A percentile compares a stretch with the other conserved stretches of the same genome.
Conservation (phyloP, 2,888 invertebrate species). For the Phragmatobia fuliginosa region DNA sequence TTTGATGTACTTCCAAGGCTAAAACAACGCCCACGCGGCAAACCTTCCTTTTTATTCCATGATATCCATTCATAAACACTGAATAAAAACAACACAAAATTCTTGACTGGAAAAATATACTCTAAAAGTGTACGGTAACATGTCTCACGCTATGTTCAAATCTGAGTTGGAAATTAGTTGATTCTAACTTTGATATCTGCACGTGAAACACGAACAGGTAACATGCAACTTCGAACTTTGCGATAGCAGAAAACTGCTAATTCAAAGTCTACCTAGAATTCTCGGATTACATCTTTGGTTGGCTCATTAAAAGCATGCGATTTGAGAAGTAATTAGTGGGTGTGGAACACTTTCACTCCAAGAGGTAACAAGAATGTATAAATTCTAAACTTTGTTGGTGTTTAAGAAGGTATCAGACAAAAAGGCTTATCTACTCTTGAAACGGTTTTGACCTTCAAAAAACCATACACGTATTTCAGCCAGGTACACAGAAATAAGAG, state of each 20-base stretch:
- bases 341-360: too few relatives aligned
- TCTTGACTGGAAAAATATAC: too few relatives aligned
- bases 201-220: conserved; percentile 34
- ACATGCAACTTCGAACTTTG: conserved; percentile 32
- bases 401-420: not conserved
- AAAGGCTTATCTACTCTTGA: not conserved
- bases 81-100: too few relatives aligned
- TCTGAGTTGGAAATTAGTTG: conserved; percentile 39
- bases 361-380: too few relatives aligned
- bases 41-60: conserved; percentile 19
- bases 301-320: not conserved
- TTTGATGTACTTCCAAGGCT: conserved; percentile 9
- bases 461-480: not conserved
- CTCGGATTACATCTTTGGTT: not conserved
- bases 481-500: not conserved
- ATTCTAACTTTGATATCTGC: conserved; percentile 15
- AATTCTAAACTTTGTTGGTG: not conserved
- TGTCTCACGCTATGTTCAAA: conserved; percentile 47
- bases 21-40: conserved; percentile 15
- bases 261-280: not conserved
- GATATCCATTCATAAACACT: conserved; percentile 17
- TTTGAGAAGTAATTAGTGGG: not conserved
- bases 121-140: conserved; percentile 34
- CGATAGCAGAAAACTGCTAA: conserved; percentile 27
- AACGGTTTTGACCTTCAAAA: not conserved